Evolutionary conservation across 2,888 invertebrate species (phyloP), one percentile per base, ranked within the genome.

Genomic region (Anthrax anthrax): DNA sequence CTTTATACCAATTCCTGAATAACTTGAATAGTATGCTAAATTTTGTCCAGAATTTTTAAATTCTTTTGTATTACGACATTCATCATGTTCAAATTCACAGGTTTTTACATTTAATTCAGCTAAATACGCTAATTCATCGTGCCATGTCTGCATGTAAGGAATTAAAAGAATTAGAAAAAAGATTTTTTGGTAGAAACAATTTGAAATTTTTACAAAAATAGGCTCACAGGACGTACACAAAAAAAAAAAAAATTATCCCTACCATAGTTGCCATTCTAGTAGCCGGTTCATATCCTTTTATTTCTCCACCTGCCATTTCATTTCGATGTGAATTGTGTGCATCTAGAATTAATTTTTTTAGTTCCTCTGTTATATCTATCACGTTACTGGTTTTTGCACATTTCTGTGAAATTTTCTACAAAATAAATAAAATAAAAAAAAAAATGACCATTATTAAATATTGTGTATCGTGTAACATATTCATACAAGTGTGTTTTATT

Each of bases 11-110:
- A 6, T 14, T n/a, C 18, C 29, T 14, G 43, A n/a, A 17, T 34
- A 37, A 4, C 29, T 41, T 17, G 40, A n/a, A 14, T 10, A 19
- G 37, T 23, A 37, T 16, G n/a, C 37, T 17, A 14, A n/a, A 52
- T 65, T 66, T 51, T 66, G 65, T 3, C 65, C 65, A 47, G 63
- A 63, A 16, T 56, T 56, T 29, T 45, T 50, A 50, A 56, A 65
- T 12, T 58, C 44, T 51, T 55, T 55, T 13, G 65, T 64, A 49
- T 65, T 65, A 19, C 60, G 60, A 49, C 65, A 66, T 37, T 54
- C 39, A 52, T 66, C 65, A 43, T 65, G 65, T 2, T 56, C 58
- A 46, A 64, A 64, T 27, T 52, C 56, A 41, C 66, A 66, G 3
- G 61, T 59, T 44, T 59, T 60, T 17, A 56, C 63, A 52, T 66